Evolutionary conservation across 2,888 invertebrate species (phyloP), one percentile per base, ranked within the genome.

Genomic region (Oasisia sp.): DNA sequence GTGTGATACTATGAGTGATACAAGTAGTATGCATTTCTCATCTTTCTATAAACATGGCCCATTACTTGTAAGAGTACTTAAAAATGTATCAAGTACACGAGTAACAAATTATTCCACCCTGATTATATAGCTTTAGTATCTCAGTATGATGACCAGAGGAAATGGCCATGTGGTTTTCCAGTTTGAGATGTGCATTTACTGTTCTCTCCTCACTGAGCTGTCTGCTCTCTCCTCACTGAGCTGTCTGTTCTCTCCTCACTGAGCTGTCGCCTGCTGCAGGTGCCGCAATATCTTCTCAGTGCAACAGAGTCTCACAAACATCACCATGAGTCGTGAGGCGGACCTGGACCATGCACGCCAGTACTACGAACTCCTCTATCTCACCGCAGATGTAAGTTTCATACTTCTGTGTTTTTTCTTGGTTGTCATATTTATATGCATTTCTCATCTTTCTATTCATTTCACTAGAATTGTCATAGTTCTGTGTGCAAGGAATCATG

Each of bases 321-420:
- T 98, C 92, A 98, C 98, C 1, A 97, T 98, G 97, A 97, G 98
- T 0, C 97, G 98, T 93, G 98, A 98, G 96, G 97, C 98, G 27
- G 98, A 98, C 32, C 97, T 99, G 94, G 99, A 99, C 96, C 97
- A 98, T 95, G 99, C 99, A 0, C 97, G 98, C 95, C 97, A 98
- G 94, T 99, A 98, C 97, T 98, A 98, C 95, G 98, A 98, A 95
- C 97, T 99, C 94, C 97, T 99, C 93, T 98, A 98, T 91, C 93
- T 94, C 38, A 92, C 92, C 27, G 91, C 94, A 11, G 94, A 94
- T 27, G 94, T 94, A 91, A 94, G 94, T 92, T 89, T 50, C 50
- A 50, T 50, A 50, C 14, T 50, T 50, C 50, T 50, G 9, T 50
- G 9, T 14, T 12, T 50, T 50, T 32, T 90, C 38, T 90, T 14